Base-by-base conservation (phyloP, 2,797 vertebrate genomes). In the Mallotus villosus region DNA sequence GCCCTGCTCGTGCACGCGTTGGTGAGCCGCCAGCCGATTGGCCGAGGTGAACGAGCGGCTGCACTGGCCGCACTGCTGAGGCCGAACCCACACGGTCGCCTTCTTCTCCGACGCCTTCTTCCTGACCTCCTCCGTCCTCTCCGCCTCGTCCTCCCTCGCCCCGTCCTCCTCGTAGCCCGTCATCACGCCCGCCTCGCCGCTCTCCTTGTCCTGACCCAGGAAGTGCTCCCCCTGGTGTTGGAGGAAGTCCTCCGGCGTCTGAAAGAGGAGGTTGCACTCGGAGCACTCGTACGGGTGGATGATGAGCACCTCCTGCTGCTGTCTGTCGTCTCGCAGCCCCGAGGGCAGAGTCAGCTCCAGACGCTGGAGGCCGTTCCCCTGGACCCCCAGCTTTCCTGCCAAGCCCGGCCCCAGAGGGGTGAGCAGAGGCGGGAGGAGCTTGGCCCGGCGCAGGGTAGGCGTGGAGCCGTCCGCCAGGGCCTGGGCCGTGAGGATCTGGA, bases 161-260 rank as follows among this genome's bases (percentile, higher is more conserved):
- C 84, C 75, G 21, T 71, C 79, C 5, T 93, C 91, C 0, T 91
- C 92, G 0, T 91, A 82, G 0, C 90, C 87, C 0, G 90, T 87
- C 82, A 94, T 91, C 25, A 92, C 81, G 0, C 91, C 89, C 0
- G 87, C 82, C 63, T 92, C 93, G 0, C 88, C 90, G 0, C 86
- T 94, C 78, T 97, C 95, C 81, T 96, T 96, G 80, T 97, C 95
- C 67, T 94, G 93, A 8, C 89, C 92, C 68, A 95, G 86, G 78
- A 97, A 96, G 88, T 97, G 96, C 82, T 95, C 94, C 1, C 96
- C 95, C 77, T 97, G 96, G 85, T 97, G 96, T 74, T 95, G 95
- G 57, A 97, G 92, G 82, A 96, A 95, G 78, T 97, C 96, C 77
- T 97, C 96, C 0, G 96, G 96, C 0, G 95, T 96, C 63, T 92